These are phyloP conservation scores for Unio pictorum DNA, from an alignment of 2,888 invertebrate species.

Conservation along the genomic window DNA sequence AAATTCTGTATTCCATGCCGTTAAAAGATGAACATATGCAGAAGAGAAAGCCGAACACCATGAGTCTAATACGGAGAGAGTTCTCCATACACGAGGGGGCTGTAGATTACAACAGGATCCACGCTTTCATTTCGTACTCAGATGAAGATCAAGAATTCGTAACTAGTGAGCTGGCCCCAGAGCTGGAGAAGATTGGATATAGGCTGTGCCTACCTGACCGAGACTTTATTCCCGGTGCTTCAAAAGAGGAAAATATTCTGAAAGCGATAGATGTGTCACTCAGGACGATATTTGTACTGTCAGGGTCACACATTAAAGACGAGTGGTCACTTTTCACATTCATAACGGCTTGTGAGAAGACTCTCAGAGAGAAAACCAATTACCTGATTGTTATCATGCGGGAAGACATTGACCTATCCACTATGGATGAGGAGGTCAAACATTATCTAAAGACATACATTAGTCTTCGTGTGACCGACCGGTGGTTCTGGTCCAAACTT, in stretches of 20 bases:
- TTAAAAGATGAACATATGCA: constrained; percentile 11
- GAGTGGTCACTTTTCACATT: too few species aligned
- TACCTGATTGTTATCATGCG: constrained; percentile 21
- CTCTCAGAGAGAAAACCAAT: constrained; percentile 25
- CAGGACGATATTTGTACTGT: too few species aligned
- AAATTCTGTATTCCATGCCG: constrained; percentile 42
- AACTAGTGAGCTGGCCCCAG: constrained; percentile 14
- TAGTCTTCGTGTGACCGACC: too few species aligned
- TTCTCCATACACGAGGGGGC: constrained; percentile 8
- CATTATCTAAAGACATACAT: background rate
- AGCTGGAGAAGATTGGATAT: constrained; percentile 16
- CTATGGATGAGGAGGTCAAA: background rate
- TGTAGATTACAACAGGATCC: constrained; percentile 1
- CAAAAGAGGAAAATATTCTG: constrained; percentile 32
- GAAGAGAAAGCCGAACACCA: constrained; percentile 16
- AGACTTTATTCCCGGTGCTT: constrained; percentile 26
- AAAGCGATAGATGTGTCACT: too few species aligned
- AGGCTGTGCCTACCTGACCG: constrained; percentile 22
- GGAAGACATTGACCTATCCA: constrained; percentile 6
- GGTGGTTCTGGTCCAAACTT: too few species aligned
- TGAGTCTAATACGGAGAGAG: constrained; percentile 9
- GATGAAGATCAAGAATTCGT: constrained; percentile 24
- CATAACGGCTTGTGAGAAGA: too few species aligned
- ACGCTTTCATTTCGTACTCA: constrained; percentile 24
- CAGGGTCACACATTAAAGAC: too few species aligned